A percentile compares a stretch with the other conserved stretches of the same genome.
Evolutionary conservation across 2,113 vertebrate genomes (phyloP).

Genomic region (Oncorhynchus masou): DNA sequence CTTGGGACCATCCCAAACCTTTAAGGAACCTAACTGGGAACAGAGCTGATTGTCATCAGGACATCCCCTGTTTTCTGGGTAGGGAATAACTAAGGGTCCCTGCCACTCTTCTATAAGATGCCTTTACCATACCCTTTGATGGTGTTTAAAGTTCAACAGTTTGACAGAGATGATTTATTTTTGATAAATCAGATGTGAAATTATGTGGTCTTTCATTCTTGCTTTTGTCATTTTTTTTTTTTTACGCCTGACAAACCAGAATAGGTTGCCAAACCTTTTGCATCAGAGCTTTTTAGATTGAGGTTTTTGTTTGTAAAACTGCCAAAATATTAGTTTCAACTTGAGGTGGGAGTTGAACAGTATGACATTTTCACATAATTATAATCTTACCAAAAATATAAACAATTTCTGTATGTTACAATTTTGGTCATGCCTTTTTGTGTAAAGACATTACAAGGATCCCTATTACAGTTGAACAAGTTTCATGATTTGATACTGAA

Average conservation of each 20-base stretch:
- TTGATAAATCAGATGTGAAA: background rate
- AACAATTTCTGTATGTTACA: no score
- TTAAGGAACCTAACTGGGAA: no score
- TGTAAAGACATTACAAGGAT: no score
- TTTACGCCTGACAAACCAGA: background rate
- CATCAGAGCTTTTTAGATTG: background rate
- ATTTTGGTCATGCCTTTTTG: no score
- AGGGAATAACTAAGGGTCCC: no score
- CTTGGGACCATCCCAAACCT: no score
- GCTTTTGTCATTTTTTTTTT: background rate
- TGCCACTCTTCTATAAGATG: no score
- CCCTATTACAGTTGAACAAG: no score
- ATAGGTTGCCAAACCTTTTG: background rate
- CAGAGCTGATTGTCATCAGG: no score
- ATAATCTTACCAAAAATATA: background rate
- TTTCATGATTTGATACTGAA: no score
- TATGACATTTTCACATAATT: background rate
- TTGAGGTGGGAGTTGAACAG: background rate
- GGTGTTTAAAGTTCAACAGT: background rate
- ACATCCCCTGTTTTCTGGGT: no score
- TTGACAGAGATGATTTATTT: background rate
- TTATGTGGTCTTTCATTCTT: background rate
- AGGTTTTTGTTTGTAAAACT: background rate
- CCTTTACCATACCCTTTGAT: no score
- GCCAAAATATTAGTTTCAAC: background rate